A percentile compares a stretch with the other conserved stretches of the same genome.
These are phyloP conservation scores for Delia radicum DNA, from an alignment of 1,140 invertebrate genomes.

Conservation along the genomic window DNA sequence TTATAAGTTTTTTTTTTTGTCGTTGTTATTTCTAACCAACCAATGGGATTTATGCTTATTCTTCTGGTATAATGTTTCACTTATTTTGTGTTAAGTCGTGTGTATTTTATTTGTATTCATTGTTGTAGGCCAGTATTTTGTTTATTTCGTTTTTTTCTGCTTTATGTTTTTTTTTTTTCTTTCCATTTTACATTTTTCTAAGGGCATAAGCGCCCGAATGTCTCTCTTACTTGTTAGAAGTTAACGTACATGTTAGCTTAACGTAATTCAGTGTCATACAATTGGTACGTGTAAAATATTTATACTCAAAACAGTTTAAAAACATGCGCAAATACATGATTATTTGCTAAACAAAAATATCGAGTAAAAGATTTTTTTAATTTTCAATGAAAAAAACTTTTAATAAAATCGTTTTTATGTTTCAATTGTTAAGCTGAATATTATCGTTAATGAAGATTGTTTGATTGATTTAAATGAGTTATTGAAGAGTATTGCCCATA, in stretches of 20 bases:
- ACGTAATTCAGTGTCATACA: background rate
- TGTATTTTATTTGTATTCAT: background rate
- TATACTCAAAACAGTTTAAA: too few relatives aligned
- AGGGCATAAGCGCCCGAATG: background rate
- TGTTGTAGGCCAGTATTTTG: background rate
- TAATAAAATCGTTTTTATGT: too few relatives aligned
- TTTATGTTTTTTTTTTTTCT: background rate
- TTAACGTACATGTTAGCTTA: background rate
- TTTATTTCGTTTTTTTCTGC: background rate
- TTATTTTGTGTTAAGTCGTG: conserved; percentile 2
- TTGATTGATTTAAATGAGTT: too few relatives aligned
- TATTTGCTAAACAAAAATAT: too few relatives aligned
- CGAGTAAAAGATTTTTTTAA: too few relatives aligned
- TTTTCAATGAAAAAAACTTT: too few relatives aligned
- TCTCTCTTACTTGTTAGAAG: background rate
- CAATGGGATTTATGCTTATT: conserved; percentile 18
- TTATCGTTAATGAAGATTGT: too few relatives aligned
- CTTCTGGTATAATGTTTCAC: background rate
- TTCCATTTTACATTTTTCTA: background rate
- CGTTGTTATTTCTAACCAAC: conserved; percentile 7
- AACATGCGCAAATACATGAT: too few relatives aligned
- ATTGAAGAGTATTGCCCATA: too few relatives aligned
- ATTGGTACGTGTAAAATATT: too few relatives aligned
- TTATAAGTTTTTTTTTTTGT: background rate
- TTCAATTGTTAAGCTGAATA: too few relatives aligned